Evolutionary conservation across 2,113 vertebrate genomes (phyloP).

Genomic region (human): GRCh38 chr4:81909001-81909500

Average conservation of each 20-base stretch:
- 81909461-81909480: not conserved
- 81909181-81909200: not conserved
- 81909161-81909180: not conserved
- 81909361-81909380: not conserved
- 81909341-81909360: not conserved
- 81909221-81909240: not conserved
- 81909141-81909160: not conserved
- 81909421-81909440: not conserved
- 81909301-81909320: not conserved
- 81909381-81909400: not conserved
- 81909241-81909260: not conserved
- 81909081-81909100: not conserved
- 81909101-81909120: not conserved
- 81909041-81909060: rapidly evolving
- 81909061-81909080: not conserved
- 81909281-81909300: not conserved
- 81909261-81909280: not conserved
- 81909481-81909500: not conserved
- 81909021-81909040: not conserved
- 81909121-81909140: not conserved
- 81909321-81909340: not conserved
- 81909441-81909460: not conserved
- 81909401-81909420: not conserved
- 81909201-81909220: not conserved
- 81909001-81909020: not conserved